Conservation (phyloP, 1,140 invertebrate species). For the Yoshiicerus persimilis region DNA sequence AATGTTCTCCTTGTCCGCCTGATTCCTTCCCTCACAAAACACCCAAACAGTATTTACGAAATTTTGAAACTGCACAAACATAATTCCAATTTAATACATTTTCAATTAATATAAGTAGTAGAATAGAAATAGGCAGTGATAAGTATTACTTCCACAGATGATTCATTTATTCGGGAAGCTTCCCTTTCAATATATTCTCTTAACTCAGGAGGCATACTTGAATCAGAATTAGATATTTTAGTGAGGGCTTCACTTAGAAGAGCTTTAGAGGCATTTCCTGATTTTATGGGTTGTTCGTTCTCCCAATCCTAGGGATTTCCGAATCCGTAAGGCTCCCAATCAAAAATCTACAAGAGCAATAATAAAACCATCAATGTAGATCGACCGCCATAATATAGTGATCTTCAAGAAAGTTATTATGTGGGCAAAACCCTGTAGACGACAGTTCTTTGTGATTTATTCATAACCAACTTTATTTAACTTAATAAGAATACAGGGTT, state of each 20-base stretch:
- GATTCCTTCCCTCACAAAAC: slow-evolving; percentile 74
- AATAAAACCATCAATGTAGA: too few relatives aligned
- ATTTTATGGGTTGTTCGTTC: slow-evolving; percentile 70
- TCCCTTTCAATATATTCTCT: neutral
- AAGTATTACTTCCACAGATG: neutral
- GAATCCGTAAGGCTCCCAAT: slow-evolving; percentile 18
- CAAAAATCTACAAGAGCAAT: slow-evolving; percentile 15
- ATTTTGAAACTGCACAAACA: neutral
- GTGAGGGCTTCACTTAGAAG: neutral
- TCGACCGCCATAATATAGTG: too few relatives aligned
- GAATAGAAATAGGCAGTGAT: neutral
- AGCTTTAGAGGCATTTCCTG: slow-evolving; percentile 48
- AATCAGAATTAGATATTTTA: neutral
- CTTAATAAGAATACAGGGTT: slow-evolving; percentile 81
- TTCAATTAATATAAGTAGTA: neutral
- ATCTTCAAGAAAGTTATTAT: too few relatives aligned
- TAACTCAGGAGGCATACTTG: neutral
- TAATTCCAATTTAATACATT: neutral
- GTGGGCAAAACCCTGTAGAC: too few relatives aligned
- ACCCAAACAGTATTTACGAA: slow-evolving; percentile 69
- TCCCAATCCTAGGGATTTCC: slow-evolving; percentile 35
- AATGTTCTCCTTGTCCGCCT: slow-evolving; percentile 74
- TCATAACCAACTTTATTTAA: slow-evolving; percentile 69
- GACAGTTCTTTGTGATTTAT: too few relatives aligned
- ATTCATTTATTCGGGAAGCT: neutral